A percentile compares a stretch with the other conserved stretches of the same genome.
phyloP scores from a whole-genome alignment of 2,113 vertebrate genomes.

The Rhodinocichla rosea region DNA sequence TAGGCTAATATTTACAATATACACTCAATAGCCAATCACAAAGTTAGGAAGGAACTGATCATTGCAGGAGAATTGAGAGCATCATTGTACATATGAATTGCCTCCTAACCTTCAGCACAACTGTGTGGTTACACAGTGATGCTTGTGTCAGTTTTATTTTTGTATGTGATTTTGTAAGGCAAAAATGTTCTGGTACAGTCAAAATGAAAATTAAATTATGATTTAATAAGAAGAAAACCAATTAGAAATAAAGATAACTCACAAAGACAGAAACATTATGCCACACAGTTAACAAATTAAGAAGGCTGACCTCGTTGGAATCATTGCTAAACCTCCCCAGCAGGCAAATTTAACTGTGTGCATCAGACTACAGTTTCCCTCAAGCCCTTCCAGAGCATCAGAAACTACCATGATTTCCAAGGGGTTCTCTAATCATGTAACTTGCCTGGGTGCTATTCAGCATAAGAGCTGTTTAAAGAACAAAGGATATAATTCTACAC shows the following conservation, averaged over 20 bases:
- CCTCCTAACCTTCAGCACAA: not conserved
- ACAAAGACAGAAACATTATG: not conserved
- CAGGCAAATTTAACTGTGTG: not conserved
- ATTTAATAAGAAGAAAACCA: not conserved
- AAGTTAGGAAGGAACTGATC: not conserved
- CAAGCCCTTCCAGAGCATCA: not conserved
- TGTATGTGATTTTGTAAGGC: not conserved
- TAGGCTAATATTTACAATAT: not conserved
- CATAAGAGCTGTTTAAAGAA: slow-evolving; percentile 59
- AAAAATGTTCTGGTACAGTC: not conserved
- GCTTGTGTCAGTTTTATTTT: not conserved
- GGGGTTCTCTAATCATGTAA: not conserved
- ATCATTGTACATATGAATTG: not conserved
- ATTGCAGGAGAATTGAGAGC: not conserved
- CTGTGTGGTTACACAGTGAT: not conserved
- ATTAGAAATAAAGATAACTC: not conserved
- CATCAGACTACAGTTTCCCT: not conserved
- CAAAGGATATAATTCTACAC: slow-evolving; percentile 58
- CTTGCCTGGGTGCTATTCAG: not conserved
- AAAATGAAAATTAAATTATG: not conserved
- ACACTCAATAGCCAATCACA: not conserved
- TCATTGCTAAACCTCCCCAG: not conserved
- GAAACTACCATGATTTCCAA: not conserved
- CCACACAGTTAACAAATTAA: not conserved
- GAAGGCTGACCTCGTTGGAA: not conserved